These are phyloP conservation scores for Hylyphantes graminicola DNA, from an alignment of 1,140 invertebrate species.

Conservation along the genomic window DNA sequence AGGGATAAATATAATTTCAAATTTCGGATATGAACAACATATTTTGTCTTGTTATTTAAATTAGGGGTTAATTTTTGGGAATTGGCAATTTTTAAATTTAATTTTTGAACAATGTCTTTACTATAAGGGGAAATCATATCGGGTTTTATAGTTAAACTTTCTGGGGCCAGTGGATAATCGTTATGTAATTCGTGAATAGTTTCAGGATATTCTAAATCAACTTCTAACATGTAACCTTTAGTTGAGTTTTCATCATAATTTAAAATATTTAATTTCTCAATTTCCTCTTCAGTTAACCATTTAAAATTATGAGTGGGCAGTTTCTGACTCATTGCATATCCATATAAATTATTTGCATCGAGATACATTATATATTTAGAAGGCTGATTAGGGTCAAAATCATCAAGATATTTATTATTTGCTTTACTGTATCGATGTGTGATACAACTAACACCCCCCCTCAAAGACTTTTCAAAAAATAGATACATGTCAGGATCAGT, in stretches of 20 bases:
- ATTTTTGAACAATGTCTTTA: too few relatives aligned
- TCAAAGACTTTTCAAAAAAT: constrained; percentile 30
- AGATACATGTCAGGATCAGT: constrained; percentile 23
- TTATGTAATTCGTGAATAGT: too few relatives aligned
- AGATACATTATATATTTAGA: constrained; percentile 62
- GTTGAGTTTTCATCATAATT: neutral
- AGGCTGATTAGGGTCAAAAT: constrained; percentile 8
- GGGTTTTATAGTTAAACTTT: too few relatives aligned
- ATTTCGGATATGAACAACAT: too few relatives aligned
- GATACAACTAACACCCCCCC: neutral
- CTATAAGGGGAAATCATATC: too few relatives aligned
- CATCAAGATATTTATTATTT: constrained; percentile 12
- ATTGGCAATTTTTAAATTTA: too few relatives aligned
- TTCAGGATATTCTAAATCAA: constrained; percentile 63
- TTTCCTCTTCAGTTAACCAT: constrained; percentile 9
- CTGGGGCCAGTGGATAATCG: too few relatives aligned
- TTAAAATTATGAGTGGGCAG: constrained; percentile 50
- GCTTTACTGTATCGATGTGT: neutral
- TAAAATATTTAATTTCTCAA: neutral
- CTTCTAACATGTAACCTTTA: constrained; percentile 63
- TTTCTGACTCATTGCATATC: constrained; percentile 59
- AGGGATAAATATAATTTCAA: too few relatives aligned
- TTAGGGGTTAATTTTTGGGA: too few relatives aligned
- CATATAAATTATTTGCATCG: constrained; percentile 64
- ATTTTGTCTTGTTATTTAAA: too few relatives aligned